These are phyloP conservation scores for Hydrotaea cyrtoneurina DNA, from an alignment of 2,888 invertebrate species.

Conservation along the genomic window DNA sequence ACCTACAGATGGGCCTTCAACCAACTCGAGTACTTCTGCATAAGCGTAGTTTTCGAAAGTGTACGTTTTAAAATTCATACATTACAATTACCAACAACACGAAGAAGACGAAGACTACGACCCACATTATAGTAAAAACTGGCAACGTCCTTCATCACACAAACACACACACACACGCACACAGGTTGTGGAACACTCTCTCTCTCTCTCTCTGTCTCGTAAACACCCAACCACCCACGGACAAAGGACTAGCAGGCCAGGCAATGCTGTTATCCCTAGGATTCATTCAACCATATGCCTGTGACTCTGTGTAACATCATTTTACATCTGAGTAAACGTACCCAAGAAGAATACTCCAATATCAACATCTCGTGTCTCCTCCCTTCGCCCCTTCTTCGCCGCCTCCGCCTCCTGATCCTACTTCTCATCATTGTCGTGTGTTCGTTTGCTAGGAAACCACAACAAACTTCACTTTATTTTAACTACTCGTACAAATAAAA, in stretches of 20 bases:
- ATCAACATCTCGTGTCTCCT: neutral
- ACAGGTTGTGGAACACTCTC: too few relatives aligned
- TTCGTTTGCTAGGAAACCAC: conserved; percentile 46
- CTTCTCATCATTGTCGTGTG: neutral
- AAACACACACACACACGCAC: neutral
- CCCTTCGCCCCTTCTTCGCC: neutral
- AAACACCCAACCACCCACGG: conserved; percentile 36
- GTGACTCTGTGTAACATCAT: conserved; percentile 35
- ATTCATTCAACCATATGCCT: conserved; percentile 61
- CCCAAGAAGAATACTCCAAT: conserved; percentile 20
- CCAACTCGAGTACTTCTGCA: too few relatives aligned
- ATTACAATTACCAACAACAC: conserved; percentile 51
- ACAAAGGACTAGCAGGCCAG: conserved; percentile 17
- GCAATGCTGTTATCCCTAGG: conserved; percentile 37
- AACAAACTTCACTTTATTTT: conserved; percentile 59
- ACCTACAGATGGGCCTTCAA: neutral
- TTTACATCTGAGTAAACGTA: conserved; percentile 20
- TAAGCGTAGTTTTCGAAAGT: conserved; percentile 37
- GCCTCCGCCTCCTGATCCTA: neutral
- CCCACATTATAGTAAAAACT: conserved; percentile 55
- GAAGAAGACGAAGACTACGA: conserved; percentile 26
- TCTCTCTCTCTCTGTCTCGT: too few relatives aligned
- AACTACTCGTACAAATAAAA: conserved; percentile 54
- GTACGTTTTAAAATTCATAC: conserved; percentile 33
- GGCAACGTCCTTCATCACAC: conserved; percentile 34